These are phyloP conservation scores for Pyrgilauda ruficollis DNA, from an alignment of 2,113 vertebrate genomes.

Conservation along the genomic window DNA sequence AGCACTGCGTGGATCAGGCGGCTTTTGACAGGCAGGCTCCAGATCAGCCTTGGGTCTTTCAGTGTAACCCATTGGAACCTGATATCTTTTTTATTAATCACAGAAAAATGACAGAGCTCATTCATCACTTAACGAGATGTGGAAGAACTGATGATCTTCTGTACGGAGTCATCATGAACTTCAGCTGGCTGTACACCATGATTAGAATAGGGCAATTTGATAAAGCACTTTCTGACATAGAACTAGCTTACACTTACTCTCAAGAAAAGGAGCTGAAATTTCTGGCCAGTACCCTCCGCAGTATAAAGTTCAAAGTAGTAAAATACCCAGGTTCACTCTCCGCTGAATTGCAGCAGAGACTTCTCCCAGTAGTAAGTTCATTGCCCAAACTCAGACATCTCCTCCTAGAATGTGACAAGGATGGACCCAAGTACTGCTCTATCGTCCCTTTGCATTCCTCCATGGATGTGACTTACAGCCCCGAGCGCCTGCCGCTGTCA, in stretches of 20 bases:
- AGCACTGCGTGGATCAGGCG: slow-evolving; percentile 84
- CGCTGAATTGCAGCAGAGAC: slow-evolving; percentile 93
- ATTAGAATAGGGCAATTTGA: slow-evolving; percentile 98
- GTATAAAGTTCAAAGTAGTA: slow-evolving; percentile 88
- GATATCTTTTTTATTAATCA: slow-evolving; percentile 99
- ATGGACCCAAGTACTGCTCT: slow-evolving; percentile 97
- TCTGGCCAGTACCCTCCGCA: slow-evolving; percentile 88
- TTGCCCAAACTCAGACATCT: slow-evolving; percentile 95
- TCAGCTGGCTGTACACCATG: slow-evolving; percentile 99
- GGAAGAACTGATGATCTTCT: slow-evolving; percentile 93
- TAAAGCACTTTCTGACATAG: slow-evolving; percentile 90
- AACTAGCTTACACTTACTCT: slow-evolving; percentile 89
- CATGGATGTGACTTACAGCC: slow-evolving; percentile 96
- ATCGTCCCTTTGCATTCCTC: slow-evolving; percentile 97
- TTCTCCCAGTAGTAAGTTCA: slow-evolving; percentile 94
- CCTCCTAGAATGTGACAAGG: slow-evolving; percentile 96
- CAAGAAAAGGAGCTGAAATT: slow-evolving; percentile 98
- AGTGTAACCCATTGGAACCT: slow-evolving; percentile 94
- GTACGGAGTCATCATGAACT: slow-evolving; percentile 96
- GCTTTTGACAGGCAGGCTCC: slow-evolving; percentile 94
- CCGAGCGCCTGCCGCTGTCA: slow-evolving; percentile 89
- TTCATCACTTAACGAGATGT: slow-evolving; percentile 90
- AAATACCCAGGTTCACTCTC: slow-evolving; percentile 93
- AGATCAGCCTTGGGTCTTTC: slow-evolving; percentile 98
- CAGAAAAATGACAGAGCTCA: slow-evolving; percentile 96